Conservation (phyloP, 1,140 invertebrate species). For the Papilio dardanus region DNA sequence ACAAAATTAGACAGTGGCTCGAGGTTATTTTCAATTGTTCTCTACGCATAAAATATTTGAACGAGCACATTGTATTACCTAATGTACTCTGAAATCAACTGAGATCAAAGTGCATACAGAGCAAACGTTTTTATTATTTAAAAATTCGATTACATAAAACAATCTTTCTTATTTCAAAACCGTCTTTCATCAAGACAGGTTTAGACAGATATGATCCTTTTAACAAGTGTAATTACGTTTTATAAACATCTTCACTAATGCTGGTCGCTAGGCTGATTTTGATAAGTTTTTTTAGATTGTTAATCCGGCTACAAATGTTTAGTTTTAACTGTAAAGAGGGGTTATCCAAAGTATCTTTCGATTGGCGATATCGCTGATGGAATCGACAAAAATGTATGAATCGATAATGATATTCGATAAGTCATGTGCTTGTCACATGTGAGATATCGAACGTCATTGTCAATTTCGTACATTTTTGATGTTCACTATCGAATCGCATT, state of each 20-base stretch:
- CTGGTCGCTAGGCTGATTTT: not conserved
- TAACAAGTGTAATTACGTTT: conserved; percentile 2
- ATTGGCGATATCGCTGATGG: no score
- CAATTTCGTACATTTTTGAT: no score
- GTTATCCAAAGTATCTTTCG: no score
- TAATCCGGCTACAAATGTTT: no score
- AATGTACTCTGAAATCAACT: conserved; percentile 10
- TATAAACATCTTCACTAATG: conserved; percentile 4
- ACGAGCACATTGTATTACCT: not conserved
- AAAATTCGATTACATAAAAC: not conserved
- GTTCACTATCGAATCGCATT: no score
- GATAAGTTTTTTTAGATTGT: not conserved
- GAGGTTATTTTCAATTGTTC: conserved; percentile 24
- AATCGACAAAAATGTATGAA: no score
- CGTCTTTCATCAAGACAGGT: not conserved
- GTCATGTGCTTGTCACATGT: no score
- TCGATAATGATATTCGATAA: no score
- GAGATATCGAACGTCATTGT: no score
- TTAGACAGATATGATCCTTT: conserved; percentile 15
- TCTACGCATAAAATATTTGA: not conserved
- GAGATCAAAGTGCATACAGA: not conserved
- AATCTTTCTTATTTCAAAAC: not conserved
- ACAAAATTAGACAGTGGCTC: conserved; percentile 1
- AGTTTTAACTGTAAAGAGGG: no score
- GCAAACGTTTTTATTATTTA: not conserved